Evolutionary conservation across 2,113 vertebrate genomes (phyloP).

Genomic region (Gnathonemus echidnorhynchus): DNA sequence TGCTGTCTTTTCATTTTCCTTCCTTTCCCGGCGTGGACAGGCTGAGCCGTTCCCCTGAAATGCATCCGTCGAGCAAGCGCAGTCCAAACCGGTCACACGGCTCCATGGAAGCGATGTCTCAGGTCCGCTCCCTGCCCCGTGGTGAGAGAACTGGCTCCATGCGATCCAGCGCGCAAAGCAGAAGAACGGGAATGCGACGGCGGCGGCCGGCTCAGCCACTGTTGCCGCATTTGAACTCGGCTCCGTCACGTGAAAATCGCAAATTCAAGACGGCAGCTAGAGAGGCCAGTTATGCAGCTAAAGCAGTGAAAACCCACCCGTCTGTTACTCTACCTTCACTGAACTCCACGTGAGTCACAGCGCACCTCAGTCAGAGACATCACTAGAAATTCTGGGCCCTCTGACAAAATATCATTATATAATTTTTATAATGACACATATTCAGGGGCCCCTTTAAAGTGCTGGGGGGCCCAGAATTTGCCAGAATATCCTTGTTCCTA

Average conservation of each 20-base stretch:
- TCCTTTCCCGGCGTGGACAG: not conserved
- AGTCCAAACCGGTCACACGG: not conserved
- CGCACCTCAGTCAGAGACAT: no score
- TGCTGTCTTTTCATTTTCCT: not conserved
- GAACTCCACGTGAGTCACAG: not conserved
- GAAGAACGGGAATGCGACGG: not conserved
- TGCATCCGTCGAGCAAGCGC: not conserved
- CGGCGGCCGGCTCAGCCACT: not conserved
- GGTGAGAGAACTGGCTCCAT: not conserved
- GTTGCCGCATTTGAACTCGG: not conserved
- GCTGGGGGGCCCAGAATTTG: not conserved
- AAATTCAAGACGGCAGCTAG: not conserved
- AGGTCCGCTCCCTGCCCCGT: not conserved
- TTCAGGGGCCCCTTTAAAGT: not conserved
- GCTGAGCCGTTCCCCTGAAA: not conserved
- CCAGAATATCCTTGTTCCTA: not conserved
- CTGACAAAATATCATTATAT: not conserved
- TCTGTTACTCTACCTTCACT: not conserved
- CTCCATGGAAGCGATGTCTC: not conserved
- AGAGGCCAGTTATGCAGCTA: not conserved
- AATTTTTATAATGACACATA: not conserved
- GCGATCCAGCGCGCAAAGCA: not conserved
- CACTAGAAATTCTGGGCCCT: not conserved
- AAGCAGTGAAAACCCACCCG: not conserved
- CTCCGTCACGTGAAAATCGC: not conserved